Base-by-base conservation (phyloP, 37 sponge, comb jelly and placozoan genomes). In the Geodia barretti region DNA sequence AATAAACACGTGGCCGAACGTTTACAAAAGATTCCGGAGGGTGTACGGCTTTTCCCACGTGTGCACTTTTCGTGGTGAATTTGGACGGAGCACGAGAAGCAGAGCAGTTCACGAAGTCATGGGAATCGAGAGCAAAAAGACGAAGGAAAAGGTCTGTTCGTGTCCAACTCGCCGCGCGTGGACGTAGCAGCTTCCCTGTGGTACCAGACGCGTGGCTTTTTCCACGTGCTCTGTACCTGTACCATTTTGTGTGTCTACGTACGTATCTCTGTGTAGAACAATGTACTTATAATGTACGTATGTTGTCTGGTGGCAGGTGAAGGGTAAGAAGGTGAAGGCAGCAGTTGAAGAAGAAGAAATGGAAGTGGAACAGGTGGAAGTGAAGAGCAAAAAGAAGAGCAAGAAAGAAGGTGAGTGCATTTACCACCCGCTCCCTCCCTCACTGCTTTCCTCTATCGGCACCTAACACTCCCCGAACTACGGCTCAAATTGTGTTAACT, bases 341-440 rank as follows among this genome's bases (percentile, higher is more conserved):
- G 11, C 14, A 14, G 11, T 47, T 47, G 54, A n/a, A n/a, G n/a
- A n/a, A 72, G 23, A 72, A 72, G 73, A 37, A 39, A 72, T 25
- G 26, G 60, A 73, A 73, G 17, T 42, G 40, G 47, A 75, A 75
- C 33, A 59, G 2, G 17, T 29, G 21, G 61, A 75, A 32, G 37
- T 70, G 29, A 14, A 47, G 14, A 47, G 7, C 11, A 47, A 47
- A 14, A 14, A 14, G 54, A 47, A 47, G 54, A 47, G 14, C 11
- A 47, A 47, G 54, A 47, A 47, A 14, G 54, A 47, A 47, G 54
- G 54, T 47, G 54, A 47, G 54, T 17, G 54, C 54, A 17, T 47
- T 7, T 47, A 17, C 14, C 54, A 47, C 14, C 54, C 14, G 54
- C 54, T 47, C 54, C 54, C 14, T 14, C 54, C 14, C 54, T 47